Conservation (phyloP, 2,888 invertebrate species). For the Argyresthia albistria region DNA sequence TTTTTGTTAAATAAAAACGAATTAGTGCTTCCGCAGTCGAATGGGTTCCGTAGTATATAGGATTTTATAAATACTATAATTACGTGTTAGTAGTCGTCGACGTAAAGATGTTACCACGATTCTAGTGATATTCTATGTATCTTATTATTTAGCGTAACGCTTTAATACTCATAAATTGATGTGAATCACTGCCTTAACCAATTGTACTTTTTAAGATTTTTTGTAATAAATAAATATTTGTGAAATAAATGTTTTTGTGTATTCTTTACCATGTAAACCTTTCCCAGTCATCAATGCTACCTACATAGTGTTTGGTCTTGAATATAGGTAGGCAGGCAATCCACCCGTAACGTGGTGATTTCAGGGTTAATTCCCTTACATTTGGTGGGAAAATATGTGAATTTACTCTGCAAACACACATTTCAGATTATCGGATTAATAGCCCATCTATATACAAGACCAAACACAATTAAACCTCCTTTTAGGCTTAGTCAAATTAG, state of each 20-base stretch:
- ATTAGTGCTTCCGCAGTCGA: neutral
- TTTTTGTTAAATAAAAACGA: constrained; percentile 2
- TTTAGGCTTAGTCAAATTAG: too few relatives aligned
- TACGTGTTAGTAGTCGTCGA: neutral
- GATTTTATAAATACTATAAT: neutral
- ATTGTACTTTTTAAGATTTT: constrained; percentile 37
- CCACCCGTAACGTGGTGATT: too few relatives aligned
- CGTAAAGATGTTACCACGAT: constrained; percentile 24
- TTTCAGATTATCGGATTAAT: too few relatives aligned
- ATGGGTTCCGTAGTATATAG: neutral
- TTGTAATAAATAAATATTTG: neutral
- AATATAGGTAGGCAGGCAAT: too few relatives aligned
- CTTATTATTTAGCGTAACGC: constrained; percentile 21
- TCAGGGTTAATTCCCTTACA: too few relatives aligned
- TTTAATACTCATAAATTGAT: constrained; percentile 52
- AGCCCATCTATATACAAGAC: too few relatives aligned
- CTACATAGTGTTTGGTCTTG: too few relatives aligned
- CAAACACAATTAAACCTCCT: too few relatives aligned
- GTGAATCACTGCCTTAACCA: constrained; percentile 61
- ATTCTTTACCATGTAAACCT: neutral
- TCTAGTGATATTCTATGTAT: constrained; percentile 31
- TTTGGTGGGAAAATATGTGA: too few relatives aligned
- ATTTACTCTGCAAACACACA: too few relatives aligned
- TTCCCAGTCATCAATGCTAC: too few relatives aligned
- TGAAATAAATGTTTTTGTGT: neutral